Evolutionary conservation across 1,140 invertebrate genomes (phyloP), one percentile per base, ranked within the genome.

Genomic region (Oedothorax gibbosus): DNA sequence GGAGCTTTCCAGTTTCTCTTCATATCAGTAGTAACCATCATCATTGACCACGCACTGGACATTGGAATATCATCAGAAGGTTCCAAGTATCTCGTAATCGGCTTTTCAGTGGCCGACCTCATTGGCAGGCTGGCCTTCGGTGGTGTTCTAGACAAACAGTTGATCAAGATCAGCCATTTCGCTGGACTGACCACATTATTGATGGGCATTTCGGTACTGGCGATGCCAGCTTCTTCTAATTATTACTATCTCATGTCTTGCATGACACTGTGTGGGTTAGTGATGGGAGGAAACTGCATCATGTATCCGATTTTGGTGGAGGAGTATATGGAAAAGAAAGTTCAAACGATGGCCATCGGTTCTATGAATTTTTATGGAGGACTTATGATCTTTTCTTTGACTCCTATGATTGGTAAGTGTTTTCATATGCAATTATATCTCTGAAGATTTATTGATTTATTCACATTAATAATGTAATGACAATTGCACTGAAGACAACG

Each of bases 21-120:
- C 53, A 85, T 81, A 12, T 72, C 84, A n/a, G 56, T 87, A 51
- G 35, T 76, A 9, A 83, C 87, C 15, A 75, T 87, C 21, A 87
- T 87, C 7, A 69, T 86, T 6, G 87, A 87, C 57, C 87, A 85
- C 73, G 78, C 64, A 18, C 50, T 80, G 7, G 87, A 87, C 64
- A 71, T 62, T 9, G 72, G 69, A 10, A 68, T 85, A 60, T 14
- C 62, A 7, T 1, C 53, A 11, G 51, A 71, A 10, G 7, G 66
- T 20, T 64, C 62, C 2, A 85, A 86, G 6, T 71, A 65, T 8
- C 53, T 87, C 4, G 53, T 87, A 21, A 87, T 77, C 15, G 76
- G 51, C 6, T 87, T 87, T 51, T 80, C 87, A 11, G 66, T 82
- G 10, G 14, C 72, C 5, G 87, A 87, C 65, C 79, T 87, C 14